phyloP scores from a whole-genome alignment of 2,888 invertebrate genomes.

The Xanthostigma xanthostigma region DNA sequence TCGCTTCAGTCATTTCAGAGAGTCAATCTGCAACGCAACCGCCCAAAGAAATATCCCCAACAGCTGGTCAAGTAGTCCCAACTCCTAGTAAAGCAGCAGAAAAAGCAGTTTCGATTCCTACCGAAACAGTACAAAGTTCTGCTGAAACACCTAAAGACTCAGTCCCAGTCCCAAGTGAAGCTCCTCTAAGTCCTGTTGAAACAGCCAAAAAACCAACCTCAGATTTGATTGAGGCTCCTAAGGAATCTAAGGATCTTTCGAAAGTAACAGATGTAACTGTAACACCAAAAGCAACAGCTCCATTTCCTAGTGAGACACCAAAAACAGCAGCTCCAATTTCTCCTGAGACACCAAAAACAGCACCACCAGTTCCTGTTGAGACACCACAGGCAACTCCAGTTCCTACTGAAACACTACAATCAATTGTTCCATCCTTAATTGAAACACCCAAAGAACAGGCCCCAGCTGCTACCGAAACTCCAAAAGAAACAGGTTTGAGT shows the following conservation, averaged over 20 bases:
- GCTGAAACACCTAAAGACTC: no score
- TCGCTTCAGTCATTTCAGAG: slow-evolving; percentile 15
- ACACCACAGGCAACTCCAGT: slow-evolving; percentile 9
- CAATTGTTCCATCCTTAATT: background rate
- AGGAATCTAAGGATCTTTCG: background rate
- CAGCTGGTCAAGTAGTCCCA: no score
- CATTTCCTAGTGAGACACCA: slow-evolving; percentile 14
- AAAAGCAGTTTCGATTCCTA: no score
- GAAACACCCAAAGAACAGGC: slow-evolving; percentile 1
- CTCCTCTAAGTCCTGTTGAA: background rate
- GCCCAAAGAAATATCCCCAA: background rate
- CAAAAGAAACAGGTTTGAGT: background rate
- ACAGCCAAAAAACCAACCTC: background rate
- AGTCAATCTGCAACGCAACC: slow-evolving; percentile 14
- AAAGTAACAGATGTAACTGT: slow-evolving; percentile 1
- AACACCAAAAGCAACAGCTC: slow-evolving; percentile 3
- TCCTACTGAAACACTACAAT: background rate
- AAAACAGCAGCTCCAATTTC: slow-evolving; percentile 7
- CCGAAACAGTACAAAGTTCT: no score
- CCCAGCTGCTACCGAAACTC: background rate
- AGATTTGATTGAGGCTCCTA: no score
- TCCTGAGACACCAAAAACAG: slow-evolving; percentile 6
- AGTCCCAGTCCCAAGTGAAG: no score
- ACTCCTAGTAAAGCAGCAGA: no score
- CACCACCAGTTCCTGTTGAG: slow-evolving; percentile 17